Conservation (phyloP, 1,140 invertebrate species). For the Trichogramma pretiosum region DNA sequence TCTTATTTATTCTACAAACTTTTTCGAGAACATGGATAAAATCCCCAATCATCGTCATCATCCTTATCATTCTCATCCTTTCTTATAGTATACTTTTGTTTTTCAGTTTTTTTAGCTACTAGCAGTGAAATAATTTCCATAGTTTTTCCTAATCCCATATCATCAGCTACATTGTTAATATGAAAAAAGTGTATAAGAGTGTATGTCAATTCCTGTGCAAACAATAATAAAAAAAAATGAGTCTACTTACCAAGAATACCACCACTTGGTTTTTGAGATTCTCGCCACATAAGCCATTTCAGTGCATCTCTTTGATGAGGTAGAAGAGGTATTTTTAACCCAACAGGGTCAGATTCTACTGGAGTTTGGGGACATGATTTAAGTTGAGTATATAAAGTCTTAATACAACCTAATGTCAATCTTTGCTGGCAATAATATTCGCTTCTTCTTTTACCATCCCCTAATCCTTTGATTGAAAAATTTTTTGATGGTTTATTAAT, state of each 20-base stretch:
- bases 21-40: not conserved
- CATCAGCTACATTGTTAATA: conserved; percentile 60
- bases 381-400: conserved; percentile 65
- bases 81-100: too few species aligned
- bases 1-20: conserved; percentile 10
- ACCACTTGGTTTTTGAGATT: conserved; percentile 70
- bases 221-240: too few species aligned
- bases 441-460: conserved; percentile 3
- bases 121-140: conserved; percentile 79
- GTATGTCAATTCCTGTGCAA: too few species aligned
- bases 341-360: conserved; percentile 52
- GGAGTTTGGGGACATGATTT: conserved; percentile 54
- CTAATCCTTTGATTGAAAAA: not conserved
- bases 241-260: conserved; percentile 62
- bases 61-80: conserved; percentile 16
- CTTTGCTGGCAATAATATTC: conserved; percentile 39
- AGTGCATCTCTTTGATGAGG: conserved; percentile 79
- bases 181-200: too few species aligned
- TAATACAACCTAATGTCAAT: conserved; percentile 61
- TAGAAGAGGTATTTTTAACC: conserved; percentile 64
- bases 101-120: conserved; percentile 35
- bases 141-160: conserved; percentile 93
- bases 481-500: not conserved
- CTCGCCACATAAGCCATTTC: conserved; percentile 82
- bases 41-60: conserved; percentile 21